These are phyloP conservation scores for Hipposideros armiger DNA, from an alignment of 2,113 vertebrate species.

Conservation along the genomic window DNA sequence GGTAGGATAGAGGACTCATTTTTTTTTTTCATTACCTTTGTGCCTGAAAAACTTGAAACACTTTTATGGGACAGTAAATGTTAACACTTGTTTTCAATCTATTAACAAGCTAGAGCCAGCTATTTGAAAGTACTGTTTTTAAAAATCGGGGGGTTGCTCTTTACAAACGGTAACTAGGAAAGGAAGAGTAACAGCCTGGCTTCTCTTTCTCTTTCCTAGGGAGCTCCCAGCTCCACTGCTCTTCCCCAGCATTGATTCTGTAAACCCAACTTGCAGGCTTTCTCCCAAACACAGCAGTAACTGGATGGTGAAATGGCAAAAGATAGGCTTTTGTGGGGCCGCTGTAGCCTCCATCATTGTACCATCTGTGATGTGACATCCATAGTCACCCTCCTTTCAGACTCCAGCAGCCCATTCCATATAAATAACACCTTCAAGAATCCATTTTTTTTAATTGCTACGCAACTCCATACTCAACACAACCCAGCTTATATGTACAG, in stretches of 20 bases:
- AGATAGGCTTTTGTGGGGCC: neutral
- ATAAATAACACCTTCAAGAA: neutral
- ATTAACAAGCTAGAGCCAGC: neutral
- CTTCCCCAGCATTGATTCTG: neutral
- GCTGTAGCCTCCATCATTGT: rapidly evolving
- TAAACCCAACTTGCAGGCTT: neutral
- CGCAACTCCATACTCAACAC: neutral
- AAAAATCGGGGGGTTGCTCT: neutral
- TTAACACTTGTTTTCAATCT: conserved; percentile 37
- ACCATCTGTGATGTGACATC: neutral
- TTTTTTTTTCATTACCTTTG: neutral
- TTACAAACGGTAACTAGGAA: neutral
- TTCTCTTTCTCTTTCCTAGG: neutral
- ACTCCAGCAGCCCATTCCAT: neutral
- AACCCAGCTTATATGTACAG: neutral
- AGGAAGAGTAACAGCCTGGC: neutral
- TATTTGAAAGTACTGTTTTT: neutral
- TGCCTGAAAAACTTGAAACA: conserved; percentile 28
- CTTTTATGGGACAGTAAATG: conserved; percentile 20
- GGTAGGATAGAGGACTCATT: neutral
- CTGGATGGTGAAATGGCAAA: neutral
- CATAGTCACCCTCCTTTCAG: neutral
- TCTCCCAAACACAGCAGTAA: neutral
- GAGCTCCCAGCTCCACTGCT: neutral
- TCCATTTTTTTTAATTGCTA: too few species aligned